A percentile compares a stretch with the other conserved stretches of the same genome.
These are phyloP conservation scores for Sus cebifrons DNA, from an alignment of 2,797 vertebrate genomes.

Conservation along the genomic window DNA sequence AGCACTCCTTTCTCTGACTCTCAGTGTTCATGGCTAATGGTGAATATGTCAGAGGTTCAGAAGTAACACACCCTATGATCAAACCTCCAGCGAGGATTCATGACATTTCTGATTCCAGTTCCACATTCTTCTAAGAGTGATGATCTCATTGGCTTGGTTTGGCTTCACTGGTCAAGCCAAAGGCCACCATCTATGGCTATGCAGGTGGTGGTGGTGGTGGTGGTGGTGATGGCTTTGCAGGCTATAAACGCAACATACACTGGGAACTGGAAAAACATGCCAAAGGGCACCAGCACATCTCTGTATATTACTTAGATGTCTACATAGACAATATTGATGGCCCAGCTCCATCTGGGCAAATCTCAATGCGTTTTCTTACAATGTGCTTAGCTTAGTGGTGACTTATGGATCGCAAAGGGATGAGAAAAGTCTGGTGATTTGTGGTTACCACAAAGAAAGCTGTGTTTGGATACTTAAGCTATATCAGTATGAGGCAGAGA, in stretches of 20 bases:
- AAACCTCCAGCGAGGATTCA: not conserved
- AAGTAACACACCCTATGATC: not conserved
- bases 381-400: not conserved
- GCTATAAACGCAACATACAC: not conserved
- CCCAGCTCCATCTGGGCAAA: not conserved
- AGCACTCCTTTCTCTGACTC: not conserved
- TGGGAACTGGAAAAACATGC: not conserved
- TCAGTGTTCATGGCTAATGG: not conserved
- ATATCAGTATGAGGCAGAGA: not conserved
- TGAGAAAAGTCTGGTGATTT: not conserved
- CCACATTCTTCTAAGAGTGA: not conserved
- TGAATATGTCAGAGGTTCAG: not conserved
- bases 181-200: not conserved
- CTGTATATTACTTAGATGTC: not conserved
- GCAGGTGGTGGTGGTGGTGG: too few relatives aligned
- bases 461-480: conserved; percentile 28
- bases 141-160: not conserved
- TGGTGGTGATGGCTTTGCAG: not conserved
- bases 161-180: not conserved
- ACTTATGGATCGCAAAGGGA: not conserved
- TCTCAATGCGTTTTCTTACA: not conserved
- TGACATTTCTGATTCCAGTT: not conserved
- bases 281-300: not conserved
- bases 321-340: not conserved
- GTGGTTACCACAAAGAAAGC: not conserved